Conservation (phyloP, 2,797 vertebrate species). For the Clarias laeviceps region DNA sequence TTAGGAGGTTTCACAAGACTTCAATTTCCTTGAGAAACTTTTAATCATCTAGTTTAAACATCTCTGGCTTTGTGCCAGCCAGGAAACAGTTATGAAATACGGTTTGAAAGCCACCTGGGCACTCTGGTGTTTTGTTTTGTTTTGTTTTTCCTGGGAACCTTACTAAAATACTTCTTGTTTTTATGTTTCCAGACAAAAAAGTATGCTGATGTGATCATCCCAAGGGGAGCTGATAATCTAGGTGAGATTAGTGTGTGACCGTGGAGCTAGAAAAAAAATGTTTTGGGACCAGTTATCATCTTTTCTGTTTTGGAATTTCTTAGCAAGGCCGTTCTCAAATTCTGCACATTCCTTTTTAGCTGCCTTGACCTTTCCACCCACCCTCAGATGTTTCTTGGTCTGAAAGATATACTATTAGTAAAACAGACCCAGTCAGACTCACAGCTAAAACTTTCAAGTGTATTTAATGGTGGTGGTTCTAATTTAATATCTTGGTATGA, state of each 20-base stretch:
- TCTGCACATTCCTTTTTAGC: conserved; percentile 9
- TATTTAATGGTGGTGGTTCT: neutral
- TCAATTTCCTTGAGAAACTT: neutral
- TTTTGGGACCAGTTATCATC: conserved; percentile 41
- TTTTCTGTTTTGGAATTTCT: conserved; percentile 50
- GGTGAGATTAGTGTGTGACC: conserved; percentile 76
- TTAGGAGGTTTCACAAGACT: neutral
- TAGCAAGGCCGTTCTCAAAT: conserved; percentile 37
- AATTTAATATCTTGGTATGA: neutral
- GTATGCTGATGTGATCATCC: conserved; percentile 94
- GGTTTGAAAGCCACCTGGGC: neutral
- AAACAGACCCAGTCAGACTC: neutral
- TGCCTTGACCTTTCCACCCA: conserved; percentile 6
- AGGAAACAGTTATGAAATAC: conserved; percentile 25
- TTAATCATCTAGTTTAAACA: neutral
- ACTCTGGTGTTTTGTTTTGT: neutral
- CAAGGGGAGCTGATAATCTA: conserved; percentile 89
- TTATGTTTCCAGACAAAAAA: conserved; percentile 86
- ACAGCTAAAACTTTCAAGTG: neutral
- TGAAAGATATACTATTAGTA: neutral
- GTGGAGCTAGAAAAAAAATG: conserved; percentile 43
- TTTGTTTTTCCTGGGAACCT: conserved; percentile 11
- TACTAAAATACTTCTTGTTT: conserved; percentile 2
- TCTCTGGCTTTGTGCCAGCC: conserved; percentile 18
- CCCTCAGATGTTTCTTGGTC: neutral